Evolutionary conservation across 2,797 vertebrate species (phyloP).

Genomic region (Onychomys arenicola): DNA sequence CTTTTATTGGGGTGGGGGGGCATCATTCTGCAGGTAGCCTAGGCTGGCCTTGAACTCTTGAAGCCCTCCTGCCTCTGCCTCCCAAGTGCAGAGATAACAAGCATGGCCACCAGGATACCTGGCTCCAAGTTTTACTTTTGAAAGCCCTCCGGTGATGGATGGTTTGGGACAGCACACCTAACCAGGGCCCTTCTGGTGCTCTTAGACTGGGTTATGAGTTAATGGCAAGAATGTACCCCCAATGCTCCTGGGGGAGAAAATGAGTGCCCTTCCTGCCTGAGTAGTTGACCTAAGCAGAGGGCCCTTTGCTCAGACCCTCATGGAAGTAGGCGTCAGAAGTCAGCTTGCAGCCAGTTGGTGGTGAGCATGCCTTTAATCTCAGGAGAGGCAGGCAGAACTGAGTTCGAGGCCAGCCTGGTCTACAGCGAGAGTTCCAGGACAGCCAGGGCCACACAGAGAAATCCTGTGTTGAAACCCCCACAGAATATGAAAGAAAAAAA

Average conservation of each 20-base stretch:
- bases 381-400: not conserved
- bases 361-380: not conserved
- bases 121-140: too few species aligned
- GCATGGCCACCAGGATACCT: not conserved
- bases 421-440: not conserved
- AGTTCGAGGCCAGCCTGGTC: not conserved
- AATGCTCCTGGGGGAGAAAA: not conserved
- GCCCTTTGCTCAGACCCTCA: not conserved
- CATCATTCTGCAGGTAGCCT: not conserved
- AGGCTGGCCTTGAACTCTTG: not conserved
- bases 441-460: not conserved
- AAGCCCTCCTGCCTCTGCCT: not conserved
- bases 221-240: not conserved
- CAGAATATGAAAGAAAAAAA: not conserved
- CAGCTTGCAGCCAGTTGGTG: too few species aligned
- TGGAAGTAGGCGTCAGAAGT: not conserved
- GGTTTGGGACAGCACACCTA: not conserved
- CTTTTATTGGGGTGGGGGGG: too few species aligned
- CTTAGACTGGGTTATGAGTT: not conserved
- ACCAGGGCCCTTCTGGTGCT: not conserved
- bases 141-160: not conserved
- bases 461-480: not conserved
- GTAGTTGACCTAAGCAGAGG: not conserved
- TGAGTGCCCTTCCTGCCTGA: not conserved
- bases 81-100: not conserved